These are phyloP conservation scores for Bemisia tabaci DNA, from an alignment of 1,140 invertebrate species.

Conservation along the genomic window DNA sequence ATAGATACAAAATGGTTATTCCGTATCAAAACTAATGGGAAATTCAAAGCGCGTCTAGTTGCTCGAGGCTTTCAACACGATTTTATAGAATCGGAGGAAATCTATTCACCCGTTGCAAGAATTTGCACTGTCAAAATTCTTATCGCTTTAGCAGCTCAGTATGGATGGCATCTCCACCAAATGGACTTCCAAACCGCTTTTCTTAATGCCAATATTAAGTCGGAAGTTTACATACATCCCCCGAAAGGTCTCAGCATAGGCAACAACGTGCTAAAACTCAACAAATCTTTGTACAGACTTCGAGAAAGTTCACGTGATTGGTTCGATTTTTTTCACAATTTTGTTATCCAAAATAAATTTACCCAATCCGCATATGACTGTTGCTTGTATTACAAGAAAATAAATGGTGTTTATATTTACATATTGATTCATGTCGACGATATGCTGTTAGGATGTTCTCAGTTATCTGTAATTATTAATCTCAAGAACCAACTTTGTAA, in stretches of 20 bases:
- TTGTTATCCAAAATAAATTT: slow-evolving; percentile 4
- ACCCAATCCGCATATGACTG: background rate
- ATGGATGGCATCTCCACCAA: too few relatives aligned
- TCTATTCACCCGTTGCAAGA: slow-evolving; percentile 21
- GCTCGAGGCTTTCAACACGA: slow-evolving; percentile 3
- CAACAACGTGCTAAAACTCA: background rate
- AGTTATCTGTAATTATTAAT: background rate
- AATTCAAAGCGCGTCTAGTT: background rate
- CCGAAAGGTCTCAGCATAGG: slow-evolving; percentile 3
- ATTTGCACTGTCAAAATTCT: slow-evolving; percentile 17
- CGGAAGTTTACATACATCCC: slow-evolving; percentile 5
- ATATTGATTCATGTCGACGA: too few relatives aligned
- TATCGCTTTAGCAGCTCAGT: too few relatives aligned
- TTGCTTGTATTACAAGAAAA: too few relatives aligned
- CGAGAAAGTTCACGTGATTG: too few relatives aligned
- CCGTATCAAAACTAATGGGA: background rate
- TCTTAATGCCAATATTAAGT: slow-evolving; percentile 4
- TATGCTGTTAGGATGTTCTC: too few relatives aligned
- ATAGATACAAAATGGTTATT: slow-evolving; percentile 3
- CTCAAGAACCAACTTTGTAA: too few relatives aligned
- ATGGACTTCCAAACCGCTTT: slow-evolving; percentile 6
- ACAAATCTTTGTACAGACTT: slow-evolving; percentile 10
- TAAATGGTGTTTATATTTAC: too few relatives aligned
- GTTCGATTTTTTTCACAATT: too few relatives aligned
- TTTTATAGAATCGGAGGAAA: slow-evolving; percentile 8